Evolutionary conservation across 2,113 vertebrate species (phyloP).

Genomic region (Puffinus mauretanicus): DNA sequence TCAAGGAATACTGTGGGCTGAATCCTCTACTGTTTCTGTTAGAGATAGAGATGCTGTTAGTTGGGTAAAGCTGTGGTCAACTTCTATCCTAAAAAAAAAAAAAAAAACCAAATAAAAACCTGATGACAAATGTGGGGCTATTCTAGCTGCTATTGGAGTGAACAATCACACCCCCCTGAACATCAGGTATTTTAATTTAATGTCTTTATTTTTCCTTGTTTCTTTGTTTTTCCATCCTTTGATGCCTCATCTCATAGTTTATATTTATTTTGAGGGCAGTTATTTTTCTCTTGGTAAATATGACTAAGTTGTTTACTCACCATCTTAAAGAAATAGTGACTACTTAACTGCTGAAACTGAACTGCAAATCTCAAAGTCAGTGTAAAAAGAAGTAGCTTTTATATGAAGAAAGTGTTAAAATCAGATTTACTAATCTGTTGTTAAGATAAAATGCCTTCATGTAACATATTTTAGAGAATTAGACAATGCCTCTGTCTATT

Average conservation of each 20-base stretch:
- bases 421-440: not conserved
- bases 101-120: not conserved
- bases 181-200: not conserved
- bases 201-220: not conserved
- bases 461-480: not conserved
- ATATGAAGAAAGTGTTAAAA: not conserved
- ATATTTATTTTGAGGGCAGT: not conserved
- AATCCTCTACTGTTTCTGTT: not conserved
- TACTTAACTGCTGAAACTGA: not conserved
- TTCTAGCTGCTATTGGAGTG: not conserved
- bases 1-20: not conserved
- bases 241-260: not conserved
- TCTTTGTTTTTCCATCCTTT: not conserved
- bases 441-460: not conserved
- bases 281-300: not conserved
- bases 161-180: not conserved
- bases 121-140: not conserved
- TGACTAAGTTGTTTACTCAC: not conserved
- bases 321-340: not conserved
- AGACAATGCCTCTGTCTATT: not conserved
- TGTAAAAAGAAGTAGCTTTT: not conserved
- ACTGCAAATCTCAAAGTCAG: not conserved
- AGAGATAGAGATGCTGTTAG: not conserved
- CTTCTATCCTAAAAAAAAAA: not conserved
- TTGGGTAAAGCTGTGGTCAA: not conserved